Conservation (phyloP, 1,140 invertebrate genomes). For the Calephelis virginiensis region DNA sequence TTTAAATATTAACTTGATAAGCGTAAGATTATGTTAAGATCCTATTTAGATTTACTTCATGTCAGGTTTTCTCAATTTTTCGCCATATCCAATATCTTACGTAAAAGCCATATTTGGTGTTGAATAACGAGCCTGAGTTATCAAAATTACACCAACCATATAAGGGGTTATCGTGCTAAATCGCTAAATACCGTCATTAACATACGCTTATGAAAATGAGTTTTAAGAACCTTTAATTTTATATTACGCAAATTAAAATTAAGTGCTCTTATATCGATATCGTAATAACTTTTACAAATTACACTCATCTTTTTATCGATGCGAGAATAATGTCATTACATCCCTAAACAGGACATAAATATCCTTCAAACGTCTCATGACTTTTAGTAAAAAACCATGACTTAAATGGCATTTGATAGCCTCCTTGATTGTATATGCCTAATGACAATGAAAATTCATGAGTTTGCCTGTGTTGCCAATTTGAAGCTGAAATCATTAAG, state of each 20-base stretch:
- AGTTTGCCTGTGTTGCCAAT: no score
- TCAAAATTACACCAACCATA: slow-evolving; percentile 39
- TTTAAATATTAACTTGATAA: slow-evolving; percentile 2
- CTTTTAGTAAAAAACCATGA: no score
- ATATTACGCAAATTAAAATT: background rate
- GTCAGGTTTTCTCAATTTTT: slow-evolving; percentile 13
- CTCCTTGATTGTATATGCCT: no score
- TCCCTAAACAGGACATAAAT: no score
- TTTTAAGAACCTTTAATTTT: slow-evolving; percentile 7
- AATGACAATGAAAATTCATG: no score
- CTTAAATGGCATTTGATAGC: no score
- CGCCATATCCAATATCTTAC: slow-evolving; percentile 20
- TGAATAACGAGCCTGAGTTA: slow-evolving; percentile 29
- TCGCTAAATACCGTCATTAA: slow-evolving; percentile 39
- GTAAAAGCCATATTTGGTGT: slow-evolving; percentile 16
- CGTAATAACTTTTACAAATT: no score
- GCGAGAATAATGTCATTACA: no score
- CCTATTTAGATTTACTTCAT: slow-evolving; percentile 1
- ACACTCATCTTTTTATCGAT: background rate
- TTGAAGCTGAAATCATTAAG: no score
- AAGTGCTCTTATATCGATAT: no score
- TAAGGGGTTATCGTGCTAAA: slow-evolving; percentile 41
- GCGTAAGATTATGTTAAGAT: background rate
- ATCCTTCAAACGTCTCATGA: no score
- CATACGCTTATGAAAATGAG: slow-evolving; percentile 16